Conservation (phyloP, 2,888 invertebrate species). For the Isoperla grammatica region DNA sequence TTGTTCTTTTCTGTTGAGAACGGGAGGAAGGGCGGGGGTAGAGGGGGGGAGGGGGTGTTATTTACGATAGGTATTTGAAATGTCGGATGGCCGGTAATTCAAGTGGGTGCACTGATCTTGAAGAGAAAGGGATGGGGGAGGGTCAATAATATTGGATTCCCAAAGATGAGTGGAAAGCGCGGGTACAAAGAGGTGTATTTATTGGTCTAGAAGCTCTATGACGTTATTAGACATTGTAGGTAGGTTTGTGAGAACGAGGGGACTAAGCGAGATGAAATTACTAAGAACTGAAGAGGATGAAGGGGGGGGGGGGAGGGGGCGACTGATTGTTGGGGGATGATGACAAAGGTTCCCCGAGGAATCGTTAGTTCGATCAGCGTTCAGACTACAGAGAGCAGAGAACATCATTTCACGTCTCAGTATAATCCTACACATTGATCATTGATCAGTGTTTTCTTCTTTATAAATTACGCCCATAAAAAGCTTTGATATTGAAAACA, state of each 20-base stretch:
- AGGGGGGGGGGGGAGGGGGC: neutral
- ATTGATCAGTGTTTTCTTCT: neutral
- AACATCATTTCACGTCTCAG: neutral
- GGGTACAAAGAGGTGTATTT: conserved; percentile 12
- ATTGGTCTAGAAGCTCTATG: neutral
- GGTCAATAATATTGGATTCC: conserved; percentile 4
- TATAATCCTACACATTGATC: conserved; percentile 3
- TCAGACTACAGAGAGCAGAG: conserved; percentile 1
- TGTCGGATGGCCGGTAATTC: conserved; percentile 12
- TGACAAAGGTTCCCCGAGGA: conserved; percentile 17
- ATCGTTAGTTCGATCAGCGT: conserved; percentile 11
- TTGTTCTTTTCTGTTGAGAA: neutral
- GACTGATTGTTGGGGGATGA: conserved; percentile 15
- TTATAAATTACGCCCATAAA: too few species aligned
- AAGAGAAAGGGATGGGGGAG: neutral
- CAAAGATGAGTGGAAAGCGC: conserved; percentile 5
- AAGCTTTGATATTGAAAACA: too few species aligned
- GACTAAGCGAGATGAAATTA: conserved; percentile 13
- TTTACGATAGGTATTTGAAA: neutral
- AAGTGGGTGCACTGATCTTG: neutral
- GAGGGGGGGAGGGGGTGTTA: neutral
- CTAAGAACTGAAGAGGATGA: conserved; percentile 16
- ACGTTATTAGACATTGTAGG: conserved; percentile 10
- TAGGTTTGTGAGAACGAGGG: neutral
- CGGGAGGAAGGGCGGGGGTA: neutral